phyloP scores from a whole-genome alignment of 1,140 invertebrate species.

The Drosophila nannoptera region DNA sequence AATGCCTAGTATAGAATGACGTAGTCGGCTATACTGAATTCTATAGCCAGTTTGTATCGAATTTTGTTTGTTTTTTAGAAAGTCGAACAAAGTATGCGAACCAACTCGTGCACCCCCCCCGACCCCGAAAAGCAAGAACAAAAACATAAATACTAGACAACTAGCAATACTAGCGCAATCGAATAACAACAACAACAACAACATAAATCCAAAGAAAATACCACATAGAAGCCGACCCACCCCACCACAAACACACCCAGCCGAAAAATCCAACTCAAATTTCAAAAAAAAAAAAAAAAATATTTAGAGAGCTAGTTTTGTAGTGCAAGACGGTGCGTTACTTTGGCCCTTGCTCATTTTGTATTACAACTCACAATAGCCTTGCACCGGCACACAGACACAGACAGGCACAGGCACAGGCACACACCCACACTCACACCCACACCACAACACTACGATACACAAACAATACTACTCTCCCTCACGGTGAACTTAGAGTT shows the following conservation, averaged over 20 bases:
- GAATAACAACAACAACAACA: constrained; percentile 21
- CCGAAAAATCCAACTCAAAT: constrained; percentile 21
- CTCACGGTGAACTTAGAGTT: constrained; percentile 6
- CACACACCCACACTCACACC: constrained; percentile 8
- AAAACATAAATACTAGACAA: constrained; percentile 27
- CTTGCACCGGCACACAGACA: constrained; percentile 42
- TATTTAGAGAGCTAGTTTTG: constrained; percentile 48
- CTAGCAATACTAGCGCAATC: constrained; percentile 13
- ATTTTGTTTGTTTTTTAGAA: constrained; percentile 79
- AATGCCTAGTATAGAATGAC: constrained; percentile 69
- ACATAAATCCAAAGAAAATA: not conserved
- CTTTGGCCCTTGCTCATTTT: constrained; percentile 44
- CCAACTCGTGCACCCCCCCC: constrained; percentile 63
- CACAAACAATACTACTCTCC: constrained; percentile 10
- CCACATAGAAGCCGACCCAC: constrained; percentile 37
- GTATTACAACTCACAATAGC: constrained; percentile 29
- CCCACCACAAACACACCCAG: constrained; percentile 23
- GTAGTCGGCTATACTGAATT: constrained; percentile 65
- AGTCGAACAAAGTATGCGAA: constrained; percentile 78
- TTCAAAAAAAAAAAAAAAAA: constrained; percentile 33
- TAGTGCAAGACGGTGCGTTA: constrained; percentile 44
- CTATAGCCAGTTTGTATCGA: constrained; percentile 76
- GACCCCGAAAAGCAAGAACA: constrained; percentile 8
- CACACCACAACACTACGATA: constrained; percentile 10
- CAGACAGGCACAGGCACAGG: constrained; percentile 6